Evolutionary conservation across 2,797 vertebrate genomes (phyloP), one percentile per base, ranked within the genome.

Genomic region (Gephyroberyx darwinii): DNA sequence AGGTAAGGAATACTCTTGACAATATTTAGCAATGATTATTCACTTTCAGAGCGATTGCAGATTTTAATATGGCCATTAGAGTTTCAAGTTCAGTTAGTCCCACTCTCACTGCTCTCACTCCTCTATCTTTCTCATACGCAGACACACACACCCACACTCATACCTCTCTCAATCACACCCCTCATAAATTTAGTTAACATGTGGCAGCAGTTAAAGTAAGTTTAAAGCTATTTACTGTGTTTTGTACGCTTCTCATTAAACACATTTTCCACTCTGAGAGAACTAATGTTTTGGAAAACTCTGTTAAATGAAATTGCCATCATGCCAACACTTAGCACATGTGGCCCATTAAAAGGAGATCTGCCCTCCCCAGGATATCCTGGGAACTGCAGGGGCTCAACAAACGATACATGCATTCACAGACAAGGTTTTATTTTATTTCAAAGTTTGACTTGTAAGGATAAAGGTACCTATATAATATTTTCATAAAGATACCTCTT

Each of bases 221-320:
- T 90, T 92, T 93, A 94, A 94, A 85, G 91, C 87, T 93, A 93
- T 94, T 94, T 94, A 93, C 91, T 86, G 86, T 93, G 93, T 94
- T 93, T 92, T 92, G 88, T 88, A 85, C 70, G 65, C 89, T 92
- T 89, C 92, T 92, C 90, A 93, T 93, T 91, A 93, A 93, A 90
- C 84, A 91, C 86, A 91, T 93, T 94, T 95, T 94, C 93, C 93
- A 93, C 91, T 92, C 63, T 37, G 86, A 89, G 89, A 91, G 89
- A 92, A 91, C 89, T 87, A 89, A 92, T 93, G 92, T 94, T 93
- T 94, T 90, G 91, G 91, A 93, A 93, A 93, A 92, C 80, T 87
- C 86, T 76, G 83, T 88, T 84, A 90, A 92, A 91, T 87, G 81
- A 91, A 89, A 89, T 81, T 82, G 77, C 85, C 79, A 79, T 80